These are phyloP conservation scores for Eospalax fontanierii DNA, from an alignment of 2,797 vertebrate genomes.

Conservation along the genomic window DNA sequence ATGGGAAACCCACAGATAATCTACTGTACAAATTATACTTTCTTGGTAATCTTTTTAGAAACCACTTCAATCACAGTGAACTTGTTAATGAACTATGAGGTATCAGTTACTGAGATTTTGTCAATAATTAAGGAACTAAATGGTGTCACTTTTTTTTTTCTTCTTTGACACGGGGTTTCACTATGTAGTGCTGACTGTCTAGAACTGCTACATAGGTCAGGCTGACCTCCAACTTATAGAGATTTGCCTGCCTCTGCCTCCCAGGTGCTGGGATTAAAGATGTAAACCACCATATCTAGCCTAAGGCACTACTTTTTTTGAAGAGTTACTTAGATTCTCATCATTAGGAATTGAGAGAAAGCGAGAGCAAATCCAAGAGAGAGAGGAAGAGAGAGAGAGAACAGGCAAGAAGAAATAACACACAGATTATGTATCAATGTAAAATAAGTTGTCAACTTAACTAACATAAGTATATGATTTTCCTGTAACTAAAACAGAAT, in stretches of 20 bases:
- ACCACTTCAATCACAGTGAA: background rate
- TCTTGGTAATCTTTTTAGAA: background rate
- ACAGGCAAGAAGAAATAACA: background rate
- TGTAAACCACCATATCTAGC: too few species aligned
- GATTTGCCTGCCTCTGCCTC: too few species aligned
- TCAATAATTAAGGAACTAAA: conserved; percentile 11
- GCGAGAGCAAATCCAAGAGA: background rate
- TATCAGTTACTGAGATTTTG: conserved; percentile 25
- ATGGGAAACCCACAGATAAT: background rate
- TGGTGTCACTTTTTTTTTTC: background rate
- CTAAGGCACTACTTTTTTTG: background rate
- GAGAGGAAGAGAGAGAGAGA: background rate
- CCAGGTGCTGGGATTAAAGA: too few species aligned
- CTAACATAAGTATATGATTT: conserved; percentile 11
- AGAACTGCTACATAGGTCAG: too few species aligned
- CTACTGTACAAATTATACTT: background rate
- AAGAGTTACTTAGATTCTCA: background rate
- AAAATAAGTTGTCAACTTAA: background rate
- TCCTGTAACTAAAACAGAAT: conserved; percentile 20
- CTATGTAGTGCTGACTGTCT: too few species aligned
- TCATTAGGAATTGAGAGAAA: background rate
- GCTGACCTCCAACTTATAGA: too few species aligned
- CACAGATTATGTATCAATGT: background rate
- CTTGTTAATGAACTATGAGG: background rate
- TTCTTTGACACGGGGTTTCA: too few species aligned